phyloP scores from a whole-genome alignment of 2,888 invertebrate species.

The Agriopis leucophaearia region DNA sequence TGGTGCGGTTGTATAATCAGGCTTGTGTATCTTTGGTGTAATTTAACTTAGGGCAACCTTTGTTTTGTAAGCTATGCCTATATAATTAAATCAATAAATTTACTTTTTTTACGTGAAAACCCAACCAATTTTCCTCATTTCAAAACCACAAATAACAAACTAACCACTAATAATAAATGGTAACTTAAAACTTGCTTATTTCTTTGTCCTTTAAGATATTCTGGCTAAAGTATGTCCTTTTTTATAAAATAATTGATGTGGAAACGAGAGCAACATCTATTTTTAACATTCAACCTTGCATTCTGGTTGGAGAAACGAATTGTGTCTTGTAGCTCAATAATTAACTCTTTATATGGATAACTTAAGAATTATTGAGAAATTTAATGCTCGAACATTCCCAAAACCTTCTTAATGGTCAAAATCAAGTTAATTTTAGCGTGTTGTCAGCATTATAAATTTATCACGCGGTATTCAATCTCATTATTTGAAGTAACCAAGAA shows the following conservation, averaged over 20 bases:
- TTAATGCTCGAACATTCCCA: neutral
- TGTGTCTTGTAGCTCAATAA: conserved; percentile 6
- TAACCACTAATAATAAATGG: neutral
- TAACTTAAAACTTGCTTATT: conserved; percentile 6
- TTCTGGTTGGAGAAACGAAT: conserved; percentile 4
- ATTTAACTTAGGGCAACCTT: neutral
- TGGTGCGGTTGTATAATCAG: conserved; percentile 14
- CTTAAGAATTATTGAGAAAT: conserved; percentile 4
- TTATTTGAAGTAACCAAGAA: too few species aligned
- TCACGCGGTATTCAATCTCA: too few species aligned
- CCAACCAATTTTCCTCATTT: conserved; percentile 22
- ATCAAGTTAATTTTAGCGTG: too few species aligned
- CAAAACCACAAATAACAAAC: conserved; percentile 19
- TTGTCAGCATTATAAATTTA: too few species aligned
- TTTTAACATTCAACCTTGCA: conserved; percentile 5
- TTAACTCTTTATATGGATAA: conserved; percentile 13
- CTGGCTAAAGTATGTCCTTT: neutral
- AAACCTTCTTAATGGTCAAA: neutral
- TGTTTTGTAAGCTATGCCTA: neutral
- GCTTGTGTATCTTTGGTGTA: neutral
- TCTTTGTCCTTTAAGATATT: conserved; percentile 8
- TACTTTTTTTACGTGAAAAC: neutral
- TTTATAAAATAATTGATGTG: neutral
- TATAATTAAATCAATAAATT: neutral
- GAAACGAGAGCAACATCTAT: conserved; percentile 8